Evolutionary conservation across 2,797 vertebrate genomes (phyloP).

Genomic region (Enteromius treurensis): DNA sequence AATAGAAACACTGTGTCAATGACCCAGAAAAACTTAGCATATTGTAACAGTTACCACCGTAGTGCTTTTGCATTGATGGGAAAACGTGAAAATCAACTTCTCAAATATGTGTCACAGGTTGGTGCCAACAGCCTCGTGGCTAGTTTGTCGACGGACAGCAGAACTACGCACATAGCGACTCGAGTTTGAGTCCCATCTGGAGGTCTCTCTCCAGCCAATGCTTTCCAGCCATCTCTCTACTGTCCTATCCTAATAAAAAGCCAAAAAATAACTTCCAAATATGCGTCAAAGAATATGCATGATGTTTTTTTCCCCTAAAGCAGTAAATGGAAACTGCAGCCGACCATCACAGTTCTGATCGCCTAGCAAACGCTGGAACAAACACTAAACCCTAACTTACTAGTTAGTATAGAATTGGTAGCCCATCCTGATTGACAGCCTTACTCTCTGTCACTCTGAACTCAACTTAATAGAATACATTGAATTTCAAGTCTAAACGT

Average conservation of each 20-base stretch:
- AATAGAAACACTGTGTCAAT: too few relatives aligned
- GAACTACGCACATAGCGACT: too few relatives aligned
- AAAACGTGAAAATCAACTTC: background rate
- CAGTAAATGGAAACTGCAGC: background rate
- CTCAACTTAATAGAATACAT: background rate
- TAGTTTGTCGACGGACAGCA: too few relatives aligned
- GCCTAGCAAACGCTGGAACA: background rate
- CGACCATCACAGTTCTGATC: background rate
- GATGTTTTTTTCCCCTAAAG: background rate
- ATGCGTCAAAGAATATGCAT: background rate
- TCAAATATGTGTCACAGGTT: background rate
- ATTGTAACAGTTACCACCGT: too few relatives aligned
- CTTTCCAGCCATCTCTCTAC: too few relatives aligned
- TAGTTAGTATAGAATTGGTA: background rate
- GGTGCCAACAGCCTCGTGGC: too few relatives aligned
- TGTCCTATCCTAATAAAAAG: too few relatives aligned
- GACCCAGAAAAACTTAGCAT: too few relatives aligned
- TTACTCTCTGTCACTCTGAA: background rate
- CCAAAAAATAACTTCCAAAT: too few relatives aligned
- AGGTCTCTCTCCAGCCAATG: too few relatives aligned
- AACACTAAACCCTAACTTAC: background rate
- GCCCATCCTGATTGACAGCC: background rate
- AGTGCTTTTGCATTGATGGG: too few relatives aligned
- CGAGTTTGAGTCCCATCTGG: too few relatives aligned
- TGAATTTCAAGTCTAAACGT: background rate